Conservation (phyloP, 2,888 invertebrate genomes). For the Petrolisthes cinctipes region DNA sequence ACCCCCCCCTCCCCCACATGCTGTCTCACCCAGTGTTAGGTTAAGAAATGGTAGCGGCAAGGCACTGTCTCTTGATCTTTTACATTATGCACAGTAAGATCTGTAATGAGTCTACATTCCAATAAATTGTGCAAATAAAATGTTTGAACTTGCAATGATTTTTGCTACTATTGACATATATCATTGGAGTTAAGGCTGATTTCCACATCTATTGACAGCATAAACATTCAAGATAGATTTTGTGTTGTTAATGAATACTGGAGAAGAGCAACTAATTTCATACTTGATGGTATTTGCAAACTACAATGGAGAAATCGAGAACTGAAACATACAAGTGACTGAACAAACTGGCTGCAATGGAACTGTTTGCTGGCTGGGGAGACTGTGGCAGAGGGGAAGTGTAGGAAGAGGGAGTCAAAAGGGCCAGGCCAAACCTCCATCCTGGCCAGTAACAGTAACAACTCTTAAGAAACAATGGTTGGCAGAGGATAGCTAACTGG, state of each 20-base stretch:
- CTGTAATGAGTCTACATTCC: neutral
- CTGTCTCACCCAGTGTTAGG: constrained; percentile 1
- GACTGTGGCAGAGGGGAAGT: neutral
- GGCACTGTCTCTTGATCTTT: constrained; percentile 60
- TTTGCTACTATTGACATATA: too few relatives aligned
- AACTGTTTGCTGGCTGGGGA: constrained; percentile 14
- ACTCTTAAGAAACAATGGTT: constrained; percentile 52
- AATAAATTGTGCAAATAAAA: neutral
- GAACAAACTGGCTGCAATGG: neutral
- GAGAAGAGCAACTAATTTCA: constrained; percentile 31
- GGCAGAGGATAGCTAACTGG: constrained; percentile 58
- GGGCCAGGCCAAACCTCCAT: constrained; percentile 51
- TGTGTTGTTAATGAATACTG: neutral
- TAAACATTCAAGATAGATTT: neutral
- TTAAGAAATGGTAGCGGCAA: constrained; percentile 45
- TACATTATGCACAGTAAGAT: neutral
- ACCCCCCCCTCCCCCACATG: constrained; percentile 21
- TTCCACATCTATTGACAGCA: neutral
- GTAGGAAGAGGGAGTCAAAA: constrained; percentile 19
- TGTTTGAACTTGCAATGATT: neutral
- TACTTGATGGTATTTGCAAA: constrained; percentile 23
- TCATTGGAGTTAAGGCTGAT: too few relatives aligned
- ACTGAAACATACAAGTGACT: constrained; percentile 3
- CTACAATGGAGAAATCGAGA: constrained; percentile 4
- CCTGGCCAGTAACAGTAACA: constrained; percentile 57